Evolutionary conservation across 2,113 vertebrate genomes (phyloP).

Genomic region (Arvicanthis niloticus): DNA sequence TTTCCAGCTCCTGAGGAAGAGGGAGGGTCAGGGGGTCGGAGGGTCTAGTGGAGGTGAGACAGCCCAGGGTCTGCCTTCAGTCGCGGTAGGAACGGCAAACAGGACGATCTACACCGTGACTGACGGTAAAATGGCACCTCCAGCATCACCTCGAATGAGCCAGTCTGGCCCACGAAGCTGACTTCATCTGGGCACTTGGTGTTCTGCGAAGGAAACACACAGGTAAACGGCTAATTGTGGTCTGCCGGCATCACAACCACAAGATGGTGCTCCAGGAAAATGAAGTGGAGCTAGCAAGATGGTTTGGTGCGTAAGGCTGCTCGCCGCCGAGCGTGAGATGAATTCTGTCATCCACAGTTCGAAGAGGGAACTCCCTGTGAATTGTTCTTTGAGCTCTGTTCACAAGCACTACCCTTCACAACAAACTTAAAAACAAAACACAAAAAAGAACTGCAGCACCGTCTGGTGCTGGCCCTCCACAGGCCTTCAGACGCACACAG

Average conservation of each 20-base stretch:
- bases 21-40: constrained; percentile 81
- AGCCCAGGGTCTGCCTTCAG: constrained; percentile 88
- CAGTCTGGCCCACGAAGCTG: constrained; percentile 94
- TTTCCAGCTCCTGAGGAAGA: constrained; percentile 86
- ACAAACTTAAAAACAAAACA: not conserved
- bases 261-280: constrained; percentile 69
- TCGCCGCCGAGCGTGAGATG: not conserved
- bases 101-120: constrained; percentile 95
- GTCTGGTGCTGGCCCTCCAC: not conserved
- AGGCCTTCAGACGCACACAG: not conserved
- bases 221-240: constrained; percentile 52
- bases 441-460: not conserved
- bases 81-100: constrained; percentile 90
- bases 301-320: not conserved
- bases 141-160: constrained; percentile 93
- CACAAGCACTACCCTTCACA: not conserved
- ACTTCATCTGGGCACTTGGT: constrained; percentile 89
- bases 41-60: constrained; percentile 81
- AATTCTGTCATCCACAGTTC: not conserved
- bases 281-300: not conserved
- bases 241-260: constrained; percentile 20
- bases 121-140: constrained; percentile 94
- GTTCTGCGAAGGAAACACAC: constrained; percentile 87
- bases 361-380: not conserved
- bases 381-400: not conserved